Base-by-base conservation (phyloP, 2,888 invertebrate species). In the Sisyra nigra region DNA sequence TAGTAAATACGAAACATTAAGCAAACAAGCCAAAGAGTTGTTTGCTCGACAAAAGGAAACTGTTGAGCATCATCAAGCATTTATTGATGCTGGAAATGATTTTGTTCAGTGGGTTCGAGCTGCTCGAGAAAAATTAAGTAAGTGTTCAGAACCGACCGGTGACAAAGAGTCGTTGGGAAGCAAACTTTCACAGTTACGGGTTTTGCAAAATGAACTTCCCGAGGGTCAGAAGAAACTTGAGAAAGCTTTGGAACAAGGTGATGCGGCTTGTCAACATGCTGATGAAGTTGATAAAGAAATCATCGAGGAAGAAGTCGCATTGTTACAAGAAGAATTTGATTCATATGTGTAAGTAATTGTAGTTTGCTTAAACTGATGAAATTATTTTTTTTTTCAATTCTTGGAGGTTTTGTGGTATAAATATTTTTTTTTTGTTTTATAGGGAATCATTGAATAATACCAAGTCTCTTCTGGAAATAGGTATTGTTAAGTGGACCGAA, bases 401-500 rank as follows among this genome's bases (percentile, higher is more conserved):
- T 24, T 6, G 14, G 19, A 31, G 19, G 18, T 32, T 41, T n/a
- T n/a, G n/a, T n/a, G 5, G 40, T 9, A 29, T 31, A 18, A 39
- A 13, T 6, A 19, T 17, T 15, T 13, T 44, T 41, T 46, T 48
- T 31, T 43, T 51, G 55, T 66, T 61, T 57, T 34, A 5, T 24
- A 79, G 80, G 35, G 88, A 88, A 52, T 77, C 80, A 46, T 62
- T 91, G 4, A 80, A 76, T 53, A 80, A 75, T 53, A 83, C 85
- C 2, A 89, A 88, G 65, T 74, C 75, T 49, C 66, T 84, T 33
- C 68, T 92, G 40, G 91, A 92, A 64, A 75, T 80, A 48, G 91
- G 88, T 53, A 85, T 91, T 56, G 88, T 88, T 0, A 87, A 88
- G 59, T 91, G 91, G 91, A 87, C 86, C 1, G 91, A 91, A 61